Percentiles rank a stretch among this genome's conserved stretches.
These are phyloP conservation scores for Cosmopolites sordidus DNA, from an alignment of 2,888 invertebrate genomes.

Conservation along the genomic window DNA sequence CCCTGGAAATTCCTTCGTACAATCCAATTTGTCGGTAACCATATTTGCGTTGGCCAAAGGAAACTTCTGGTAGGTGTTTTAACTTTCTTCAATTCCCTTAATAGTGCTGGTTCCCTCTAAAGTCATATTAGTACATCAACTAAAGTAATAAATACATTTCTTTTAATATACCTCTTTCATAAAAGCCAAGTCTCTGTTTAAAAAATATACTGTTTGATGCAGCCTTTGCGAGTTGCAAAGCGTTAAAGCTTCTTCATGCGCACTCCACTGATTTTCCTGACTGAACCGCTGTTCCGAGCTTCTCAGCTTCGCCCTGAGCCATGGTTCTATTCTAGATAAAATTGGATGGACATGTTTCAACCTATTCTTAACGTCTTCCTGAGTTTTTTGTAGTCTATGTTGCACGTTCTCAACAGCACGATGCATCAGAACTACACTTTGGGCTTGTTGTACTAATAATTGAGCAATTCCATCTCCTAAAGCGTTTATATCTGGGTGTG, in stretches of 20 bases:
- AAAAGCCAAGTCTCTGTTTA: conserved; percentile 81
- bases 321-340: conserved; percentile 68
- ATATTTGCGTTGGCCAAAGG: conserved; percentile 84
- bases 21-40: conserved; percentile 82
- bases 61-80: conserved; percentile 82
- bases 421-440: conserved; percentile 79
- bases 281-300: conserved; percentile 58
- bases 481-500: conserved; percentile 69
- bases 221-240: conserved; percentile 74
- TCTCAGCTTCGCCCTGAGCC: conserved; percentile 67
- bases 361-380: conserved; percentile 61
- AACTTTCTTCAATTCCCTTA: conserved; percentile 80
- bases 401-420: conserved; percentile 69
- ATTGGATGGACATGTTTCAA: conserved; percentile 69
- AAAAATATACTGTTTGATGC: conserved; percentile 82
- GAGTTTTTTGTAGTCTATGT: conserved; percentile 61
- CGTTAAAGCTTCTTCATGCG: conserved; percentile 82
- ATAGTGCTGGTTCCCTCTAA: conserved; percentile 64
- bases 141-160: no score
- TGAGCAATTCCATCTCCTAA: conserved; percentile 76
- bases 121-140: no score
- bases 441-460: conserved; percentile 81
- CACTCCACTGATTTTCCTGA: conserved; percentile 77
- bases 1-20: conserved; percentile 81
- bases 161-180: conserved; percentile 75